Conservation (phyloP, 2,797 vertebrate species). For the Cyprinella venusta region DNA sequence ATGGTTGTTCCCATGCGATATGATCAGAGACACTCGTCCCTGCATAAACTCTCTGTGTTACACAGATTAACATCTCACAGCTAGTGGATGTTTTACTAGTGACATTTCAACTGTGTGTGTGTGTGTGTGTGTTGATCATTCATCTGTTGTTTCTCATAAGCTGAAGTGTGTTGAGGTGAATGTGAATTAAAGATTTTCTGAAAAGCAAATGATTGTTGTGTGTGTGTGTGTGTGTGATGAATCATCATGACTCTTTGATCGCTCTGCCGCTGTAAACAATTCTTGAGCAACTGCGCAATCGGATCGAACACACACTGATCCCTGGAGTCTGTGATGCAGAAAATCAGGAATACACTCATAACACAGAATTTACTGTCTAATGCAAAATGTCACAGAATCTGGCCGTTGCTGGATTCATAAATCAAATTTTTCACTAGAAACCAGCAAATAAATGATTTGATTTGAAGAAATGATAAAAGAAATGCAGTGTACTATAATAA, state of each 20-base stretch:
- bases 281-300: not conserved
- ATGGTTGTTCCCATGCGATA: constrained; percentile 66
- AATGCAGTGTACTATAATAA: not conserved
- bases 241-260: not conserved
- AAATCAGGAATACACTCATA: not conserved
- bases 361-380: not conserved
- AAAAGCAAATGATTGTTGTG: not conserved
- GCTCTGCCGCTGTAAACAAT: no score
- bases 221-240: constrained; percentile 1
- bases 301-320: not conserved
- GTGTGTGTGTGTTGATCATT: constrained; percentile 19
- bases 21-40: constrained; percentile 65
- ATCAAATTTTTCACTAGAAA: not conserved
- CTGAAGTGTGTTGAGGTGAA: not conserved
- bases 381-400: not conserved
- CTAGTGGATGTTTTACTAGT: constrained; percentile 7
- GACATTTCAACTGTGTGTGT: constrained; percentile 4
- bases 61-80: not conserved
- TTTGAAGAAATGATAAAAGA: no score
- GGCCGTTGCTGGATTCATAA: not conserved
- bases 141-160: not conserved
- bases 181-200: constrained; percentile 2
- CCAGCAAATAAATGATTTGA: not conserved
- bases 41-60: constrained; percentile 39
- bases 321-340: not conserved